Conservation (phyloP, 2,797 vertebrate species). For the Alectoris magna region DNA sequence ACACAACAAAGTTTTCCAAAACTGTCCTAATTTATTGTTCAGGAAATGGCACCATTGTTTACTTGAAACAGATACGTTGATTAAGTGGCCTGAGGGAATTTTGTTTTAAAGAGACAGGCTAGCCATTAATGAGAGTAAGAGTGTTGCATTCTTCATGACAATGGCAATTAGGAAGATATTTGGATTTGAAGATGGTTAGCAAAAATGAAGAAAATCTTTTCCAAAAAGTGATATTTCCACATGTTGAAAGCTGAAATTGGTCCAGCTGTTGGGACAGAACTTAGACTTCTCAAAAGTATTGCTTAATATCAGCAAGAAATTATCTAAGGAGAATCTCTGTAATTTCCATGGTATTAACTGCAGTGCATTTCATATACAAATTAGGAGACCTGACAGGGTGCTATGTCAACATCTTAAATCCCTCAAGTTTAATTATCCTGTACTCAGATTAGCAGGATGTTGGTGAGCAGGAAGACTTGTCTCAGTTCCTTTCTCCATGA, state of each 20-base stretch:
- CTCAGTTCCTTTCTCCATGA: background rate
- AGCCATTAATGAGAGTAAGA: background rate
- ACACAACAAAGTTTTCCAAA: slow-evolving; percentile 15
- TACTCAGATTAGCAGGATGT: background rate
- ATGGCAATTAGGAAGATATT: background rate
- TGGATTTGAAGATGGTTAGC: slow-evolving; percentile 23
- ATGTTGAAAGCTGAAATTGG: background rate
- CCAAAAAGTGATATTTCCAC: background rate
- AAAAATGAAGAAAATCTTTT: background rate
- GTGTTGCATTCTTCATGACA: slow-evolving; percentile 19
- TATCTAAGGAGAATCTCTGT: background rate
- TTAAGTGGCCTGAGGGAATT: background rate
- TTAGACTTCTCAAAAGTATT: slow-evolving; percentile 25
- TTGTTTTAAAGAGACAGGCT: background rate
- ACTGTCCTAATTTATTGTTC: slow-evolving; percentile 1
- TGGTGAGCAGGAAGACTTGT: background rate
- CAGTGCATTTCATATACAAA: background rate
- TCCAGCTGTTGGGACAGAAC: background rate
- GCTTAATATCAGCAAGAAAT: slow-evolving; percentile 30
- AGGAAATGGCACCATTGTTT: slow-evolving; percentile 43
- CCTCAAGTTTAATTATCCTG: background rate
- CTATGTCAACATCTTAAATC: background rate
- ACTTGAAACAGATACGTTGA: slow-evolving; percentile 24
- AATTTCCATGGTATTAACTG: background rate
- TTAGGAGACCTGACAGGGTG: background rate